Base-by-base conservation (phyloP, 2,113 vertebrate species). In the Neodon shergylaensis region DNA sequence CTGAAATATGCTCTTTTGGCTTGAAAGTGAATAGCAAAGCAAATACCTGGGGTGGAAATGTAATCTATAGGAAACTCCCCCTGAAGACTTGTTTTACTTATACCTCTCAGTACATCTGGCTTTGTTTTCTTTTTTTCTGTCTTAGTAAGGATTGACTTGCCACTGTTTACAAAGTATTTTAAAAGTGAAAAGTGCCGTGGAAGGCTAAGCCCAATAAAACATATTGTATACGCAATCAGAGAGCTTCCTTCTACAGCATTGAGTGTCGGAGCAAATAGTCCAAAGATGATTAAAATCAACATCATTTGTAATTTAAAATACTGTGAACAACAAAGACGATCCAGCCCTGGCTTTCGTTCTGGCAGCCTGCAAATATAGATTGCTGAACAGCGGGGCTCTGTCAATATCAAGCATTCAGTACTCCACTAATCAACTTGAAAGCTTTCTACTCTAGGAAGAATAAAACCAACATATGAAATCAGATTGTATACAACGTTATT, bases 281-380 rank as follows among this genome's bases (percentile, higher is more conserved):
- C 90, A 85, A 77, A 86, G 24, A 17, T 49, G 87, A 97, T 98
- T 95, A 97, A 98, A 97, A 92, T 95, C 96, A 97, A 94, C 84
- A 82, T 94, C 94, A 36, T 91, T 90, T 76, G 92, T 90, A 96
- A 97, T 95, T 96, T 74, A 94, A 97, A 91, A 97, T 90, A 31
- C 76, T 91, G 36, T 73, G 88, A 93, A 47, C 61, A 76, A 97
- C 93, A 97, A 95, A 96, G 94, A 77, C 47, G 63, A 95, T 49
- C 49, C 95, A 95, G 49, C 88, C 44, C 88, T 49, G 54, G 63
- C 88, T 94, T 96, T 95, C 88, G 2, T 96, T 96, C 96, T 95
- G 93, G 88, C 91, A 96, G 95, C 21, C 88, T 94, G 89, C 94
- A 97, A 97, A 96, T 96, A 97, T 88, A 95, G 95, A 98, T 92